phyloP scores from a whole-genome alignment of 2,888 invertebrate genomes.

The Raillietiella orientalis region DNA sequence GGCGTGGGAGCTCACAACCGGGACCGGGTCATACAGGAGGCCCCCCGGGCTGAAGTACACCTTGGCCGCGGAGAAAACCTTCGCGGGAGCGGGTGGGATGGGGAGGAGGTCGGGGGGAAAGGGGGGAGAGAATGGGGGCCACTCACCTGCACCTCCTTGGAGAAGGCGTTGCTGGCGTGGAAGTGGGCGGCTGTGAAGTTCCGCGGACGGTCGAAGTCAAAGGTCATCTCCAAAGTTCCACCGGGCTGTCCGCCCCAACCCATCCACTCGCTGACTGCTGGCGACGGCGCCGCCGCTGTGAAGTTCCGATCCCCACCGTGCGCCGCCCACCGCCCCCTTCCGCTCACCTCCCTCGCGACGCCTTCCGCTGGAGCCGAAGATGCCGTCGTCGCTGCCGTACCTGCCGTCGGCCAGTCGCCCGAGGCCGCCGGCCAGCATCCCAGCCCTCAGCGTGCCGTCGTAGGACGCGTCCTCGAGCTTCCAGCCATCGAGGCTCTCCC shows the following conservation, averaged over 20 bases:
- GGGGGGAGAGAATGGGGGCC: slow-evolving; percentile 1
- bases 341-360: slow-evolving; percentile 16
- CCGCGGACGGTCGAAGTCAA: slow-evolving; percentile 57
- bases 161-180: slow-evolving; percentile 53
- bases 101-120: not conserved
- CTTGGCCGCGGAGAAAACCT: slow-evolving; percentile 48
- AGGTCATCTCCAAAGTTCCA: slow-evolving; percentile 33
- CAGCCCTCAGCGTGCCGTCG: slow-evolving; percentile 48
- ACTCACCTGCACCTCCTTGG: slow-evolving; percentile 41
- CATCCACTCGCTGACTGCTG: slow-evolving; percentile 62
- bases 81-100: slow-evolving; percentile 7
- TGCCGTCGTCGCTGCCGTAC: slow-evolving; percentile 38
- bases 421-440: slow-evolving; percentile 36
- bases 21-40: slow-evolving; percentile 35
- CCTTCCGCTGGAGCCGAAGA: slow-evolving; percentile 26
- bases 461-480: slow-evolving; percentile 54
- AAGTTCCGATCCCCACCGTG: too few relatives aligned
- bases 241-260: slow-evolving; percentile 55
- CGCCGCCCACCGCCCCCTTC: too few relatives aligned
- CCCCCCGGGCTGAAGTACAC: slow-evolving; percentile 52
- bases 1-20: slow-evolving; percentile 32
- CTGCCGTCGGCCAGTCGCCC: slow-evolving; percentile 57
- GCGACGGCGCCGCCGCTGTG: too few relatives aligned
- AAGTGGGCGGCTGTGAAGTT: slow-evolving; percentile 54
- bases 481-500: slow-evolving; percentile 38